Evolutionary conservation across 2,113 vertebrate species (phyloP).

Genomic region (Chaenocephalus aceratus): DNA sequence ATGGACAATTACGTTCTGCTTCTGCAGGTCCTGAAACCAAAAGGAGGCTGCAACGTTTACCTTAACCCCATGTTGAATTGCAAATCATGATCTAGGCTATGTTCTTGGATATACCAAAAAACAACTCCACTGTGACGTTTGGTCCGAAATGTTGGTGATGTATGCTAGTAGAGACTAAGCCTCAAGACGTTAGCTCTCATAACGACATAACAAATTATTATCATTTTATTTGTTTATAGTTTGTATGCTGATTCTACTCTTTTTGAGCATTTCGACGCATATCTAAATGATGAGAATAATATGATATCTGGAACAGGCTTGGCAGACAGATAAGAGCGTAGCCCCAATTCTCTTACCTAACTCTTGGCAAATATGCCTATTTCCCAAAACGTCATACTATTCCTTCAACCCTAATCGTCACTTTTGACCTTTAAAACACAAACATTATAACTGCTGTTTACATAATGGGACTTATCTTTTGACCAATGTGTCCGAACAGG

Average conservation of each 20-base stretch:
- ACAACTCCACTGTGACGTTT: not conserved
- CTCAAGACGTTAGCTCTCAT: not conserved
- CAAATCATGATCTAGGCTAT: not conserved
- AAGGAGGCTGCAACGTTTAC: slow-evolving; percentile 22
- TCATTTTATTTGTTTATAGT: not conserved
- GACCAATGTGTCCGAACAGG: slow-evolving; percentile 6
- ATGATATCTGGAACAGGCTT: too few relatives aligned
- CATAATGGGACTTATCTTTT: slow-evolving; percentile 15
- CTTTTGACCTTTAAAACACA: slow-evolving; percentile 31
- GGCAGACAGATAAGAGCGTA: not conserved
- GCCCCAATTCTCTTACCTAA: not conserved
- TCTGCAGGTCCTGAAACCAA: not conserved
- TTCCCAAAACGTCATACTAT: not conserved
- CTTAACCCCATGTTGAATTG: not conserved
- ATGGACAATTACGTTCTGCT: slow-evolving; percentile 3
- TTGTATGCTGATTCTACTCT: not conserved
- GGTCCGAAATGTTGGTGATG: not conserved
- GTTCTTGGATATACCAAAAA: not conserved
- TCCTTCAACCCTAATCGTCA: not conserved
- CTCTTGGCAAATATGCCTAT: not conserved
- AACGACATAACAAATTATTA: not conserved
- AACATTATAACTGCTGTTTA: slow-evolving; percentile 9
- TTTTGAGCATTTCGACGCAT: not conserved
- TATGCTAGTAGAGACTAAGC: too few relatives aligned
- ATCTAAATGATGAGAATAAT: not conserved